Percentiles rank a stretch among this genome's conserved stretches.
These are phyloP conservation scores for Felis catus DNA, from an alignment of 2,113 vertebrate genomes.

Conservation along the genomic window DNA sequence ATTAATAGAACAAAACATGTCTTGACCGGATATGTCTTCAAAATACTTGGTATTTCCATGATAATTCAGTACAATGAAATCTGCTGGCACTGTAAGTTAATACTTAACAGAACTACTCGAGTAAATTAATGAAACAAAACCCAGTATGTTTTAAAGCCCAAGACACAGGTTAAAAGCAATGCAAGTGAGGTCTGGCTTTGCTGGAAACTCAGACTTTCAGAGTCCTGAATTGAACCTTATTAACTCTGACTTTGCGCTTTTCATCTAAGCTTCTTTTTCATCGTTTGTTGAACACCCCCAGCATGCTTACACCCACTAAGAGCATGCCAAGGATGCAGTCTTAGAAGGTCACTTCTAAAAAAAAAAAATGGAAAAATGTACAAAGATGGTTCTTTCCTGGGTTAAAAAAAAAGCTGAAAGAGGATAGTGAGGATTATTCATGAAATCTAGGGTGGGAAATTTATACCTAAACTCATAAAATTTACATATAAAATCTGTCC, in stretches of 20 bases:
- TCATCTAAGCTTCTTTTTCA: slow-evolving; percentile 33
- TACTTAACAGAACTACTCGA: neutral
- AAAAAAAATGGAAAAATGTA: slow-evolving; percentile 13
- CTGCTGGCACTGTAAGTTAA: slow-evolving; percentile 9
- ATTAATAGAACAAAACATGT: neutral
- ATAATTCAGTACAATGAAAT: neutral
- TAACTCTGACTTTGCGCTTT: neutral
- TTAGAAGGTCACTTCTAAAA: slow-evolving; percentile 28
- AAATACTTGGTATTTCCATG: slow-evolving; percentile 25
- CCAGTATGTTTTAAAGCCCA: slow-evolving; percentile 24
- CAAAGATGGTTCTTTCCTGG: slow-evolving; percentile 31
- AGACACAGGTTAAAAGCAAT: neutral
- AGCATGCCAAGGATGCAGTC: neutral
- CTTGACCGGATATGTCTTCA: neutral
- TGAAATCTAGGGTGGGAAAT: slow-evolving; percentile 22
- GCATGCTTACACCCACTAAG: slow-evolving; percentile 23
- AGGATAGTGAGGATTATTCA: slow-evolving; percentile 26
- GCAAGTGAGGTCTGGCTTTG: neutral
- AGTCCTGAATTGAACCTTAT: neutral
- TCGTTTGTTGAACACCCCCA: slow-evolving; percentile 12
- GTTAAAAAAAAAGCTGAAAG: neutral
- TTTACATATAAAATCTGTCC: neutral
- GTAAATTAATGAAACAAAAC: slow-evolving; percentile 24
- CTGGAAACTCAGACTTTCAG: neutral
- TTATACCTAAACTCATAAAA: neutral